These are phyloP conservation scores for Acrocephalus kingi DNA, from an alignment of 2,113 vertebrate species.

Conservation along the genomic window DNA sequence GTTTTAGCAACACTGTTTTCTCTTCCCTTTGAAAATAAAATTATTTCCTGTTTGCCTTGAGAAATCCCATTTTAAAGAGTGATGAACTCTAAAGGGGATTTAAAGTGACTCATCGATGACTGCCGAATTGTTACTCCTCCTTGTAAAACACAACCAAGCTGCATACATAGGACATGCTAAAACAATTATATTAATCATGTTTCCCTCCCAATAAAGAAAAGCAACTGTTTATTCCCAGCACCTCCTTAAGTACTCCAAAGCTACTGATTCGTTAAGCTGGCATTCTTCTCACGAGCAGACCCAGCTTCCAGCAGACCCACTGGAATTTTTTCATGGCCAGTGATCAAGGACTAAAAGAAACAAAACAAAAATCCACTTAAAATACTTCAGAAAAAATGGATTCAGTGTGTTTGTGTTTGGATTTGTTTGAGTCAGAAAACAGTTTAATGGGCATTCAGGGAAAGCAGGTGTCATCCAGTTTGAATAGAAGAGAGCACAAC, in stretches of 20 bases:
- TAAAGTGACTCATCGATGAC: constrained; percentile 57
- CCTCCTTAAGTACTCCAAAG: constrained; percentile 68
- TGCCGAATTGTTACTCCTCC: constrained; percentile 67
- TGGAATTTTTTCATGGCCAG: constrained; percentile 49
- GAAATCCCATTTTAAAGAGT: constrained; percentile 67
- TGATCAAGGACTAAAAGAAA: constrained; percentile 38
- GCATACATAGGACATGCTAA: constrained; percentile 38
- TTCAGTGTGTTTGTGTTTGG: constrained; percentile 36
- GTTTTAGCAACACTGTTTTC: constrained; percentile 54
- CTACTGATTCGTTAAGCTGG: constrained; percentile 70
- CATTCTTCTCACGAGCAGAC: constrained; percentile 59
- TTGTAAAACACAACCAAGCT: constrained; percentile 61
- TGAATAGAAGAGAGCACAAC: not conserved
- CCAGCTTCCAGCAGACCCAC: constrained; percentile 42
- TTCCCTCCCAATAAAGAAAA: constrained; percentile 59
- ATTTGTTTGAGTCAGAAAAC: not conserved
- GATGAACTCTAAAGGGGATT: constrained; percentile 66
- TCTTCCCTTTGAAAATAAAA: constrained; percentile 56
- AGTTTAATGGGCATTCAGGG: not conserved
- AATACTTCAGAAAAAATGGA: constrained; percentile 45
- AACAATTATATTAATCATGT: constrained; percentile 65
- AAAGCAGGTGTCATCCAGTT: not conserved
- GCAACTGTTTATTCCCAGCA: constrained; percentile 62
- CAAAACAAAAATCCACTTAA: constrained; percentile 21
- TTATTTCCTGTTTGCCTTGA: constrained; percentile 7